Evolutionary conservation across 1,140 invertebrate genomes (phyloP).

Genomic region (Phymorhynchus buccinoides): DNA sequence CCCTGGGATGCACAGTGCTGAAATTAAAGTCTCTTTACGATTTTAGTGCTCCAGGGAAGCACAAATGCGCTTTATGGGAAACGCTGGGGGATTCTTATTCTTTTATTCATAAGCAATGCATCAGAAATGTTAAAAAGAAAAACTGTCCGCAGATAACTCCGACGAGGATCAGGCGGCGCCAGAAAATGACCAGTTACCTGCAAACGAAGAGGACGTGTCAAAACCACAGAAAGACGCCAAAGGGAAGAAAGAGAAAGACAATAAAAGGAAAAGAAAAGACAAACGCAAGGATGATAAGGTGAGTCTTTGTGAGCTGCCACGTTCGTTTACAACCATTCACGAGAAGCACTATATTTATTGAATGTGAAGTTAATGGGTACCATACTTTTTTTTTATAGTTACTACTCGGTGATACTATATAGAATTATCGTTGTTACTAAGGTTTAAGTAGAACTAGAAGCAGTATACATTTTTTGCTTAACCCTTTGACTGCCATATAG

Average conservation of each 20-base stretch:
- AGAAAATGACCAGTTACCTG: background rate
- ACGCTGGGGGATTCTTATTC: no score
- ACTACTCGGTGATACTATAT: no score
- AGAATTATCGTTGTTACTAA: no score
- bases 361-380: no score
- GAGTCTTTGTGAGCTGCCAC: background rate
- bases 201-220: background rate
- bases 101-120: background rate
- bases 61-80: no score
- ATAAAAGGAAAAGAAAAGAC: slow-evolving; percentile 23
- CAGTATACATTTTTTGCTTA: no score
- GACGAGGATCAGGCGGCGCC: background rate
- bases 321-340: no score
- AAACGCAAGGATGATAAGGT: slow-evolving; percentile 12
- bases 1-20: background rate
- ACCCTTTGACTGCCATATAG: no score
- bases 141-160: background rate
- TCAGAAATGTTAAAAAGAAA: background rate
- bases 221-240: background rate
- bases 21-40: background rate
- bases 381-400: no score
- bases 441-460: no score
- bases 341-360: no score
- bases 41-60: no score
- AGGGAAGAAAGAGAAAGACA: background rate